phyloP scores from a whole-genome alignment of 1,140 invertebrate species.

The Drosophila kohkoa region DNA sequence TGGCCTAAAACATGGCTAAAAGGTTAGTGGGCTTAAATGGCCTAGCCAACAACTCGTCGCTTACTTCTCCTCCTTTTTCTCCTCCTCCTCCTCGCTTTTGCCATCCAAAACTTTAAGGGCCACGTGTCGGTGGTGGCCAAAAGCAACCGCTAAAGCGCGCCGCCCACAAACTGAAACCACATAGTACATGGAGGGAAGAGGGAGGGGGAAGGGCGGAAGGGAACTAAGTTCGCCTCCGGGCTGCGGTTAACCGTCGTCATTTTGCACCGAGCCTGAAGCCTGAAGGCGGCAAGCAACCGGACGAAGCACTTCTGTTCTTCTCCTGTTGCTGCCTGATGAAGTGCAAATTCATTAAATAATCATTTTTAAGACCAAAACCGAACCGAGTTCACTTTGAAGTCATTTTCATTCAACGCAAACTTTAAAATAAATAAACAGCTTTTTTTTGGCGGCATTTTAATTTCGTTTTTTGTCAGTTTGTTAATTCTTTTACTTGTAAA shows the following conservation, averaged over 20 bases:
- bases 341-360: slow-evolving; percentile 60
- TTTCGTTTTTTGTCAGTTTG: too few species aligned
- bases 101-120: slow-evolving; percentile 1
- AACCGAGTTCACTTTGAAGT: slow-evolving; percentile 31
- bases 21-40: slow-evolving; percentile 20
- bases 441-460: too few species aligned
- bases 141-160: not conserved
- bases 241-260: slow-evolving; percentile 41
- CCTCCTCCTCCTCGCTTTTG: too few species aligned
- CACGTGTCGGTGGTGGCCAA: not conserved
- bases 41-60: not conserved
- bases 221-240: not conserved
- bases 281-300: too few species aligned
- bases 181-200: not conserved
- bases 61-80: too few species aligned
- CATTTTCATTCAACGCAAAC: slow-evolving; percentile 5
- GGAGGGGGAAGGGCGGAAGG: not conserved
- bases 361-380: slow-evolving; percentile 39
- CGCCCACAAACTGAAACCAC: slow-evolving; percentile 23
- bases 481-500: too few species aligned
- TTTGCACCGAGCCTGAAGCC: slow-evolving; percentile 20
- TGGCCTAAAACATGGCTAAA: slow-evolving; percentile 25
- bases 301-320: not conserved
- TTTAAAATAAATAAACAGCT: not conserved
- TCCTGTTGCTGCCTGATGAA: slow-evolving; percentile 42